Evolutionary conservation across 1,140 invertebrate genomes (phyloP).

Genomic region (Caenorhabditis remanei): DNA sequence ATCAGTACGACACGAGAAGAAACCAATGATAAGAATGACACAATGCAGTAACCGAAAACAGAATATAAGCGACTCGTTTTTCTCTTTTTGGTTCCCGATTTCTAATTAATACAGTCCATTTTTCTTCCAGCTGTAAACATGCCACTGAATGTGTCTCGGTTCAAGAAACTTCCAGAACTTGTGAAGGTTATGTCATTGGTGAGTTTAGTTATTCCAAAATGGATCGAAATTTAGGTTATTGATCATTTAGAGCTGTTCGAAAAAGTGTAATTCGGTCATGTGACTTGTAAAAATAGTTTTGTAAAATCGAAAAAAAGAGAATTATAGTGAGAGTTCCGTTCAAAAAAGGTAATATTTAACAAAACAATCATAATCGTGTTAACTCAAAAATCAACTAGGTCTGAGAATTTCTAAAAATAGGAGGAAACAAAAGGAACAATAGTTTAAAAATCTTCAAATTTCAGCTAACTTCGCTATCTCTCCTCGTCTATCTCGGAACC

Average conservation of each 20-base stretch:
- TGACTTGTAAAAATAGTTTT: no score
- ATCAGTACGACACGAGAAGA: neutral
- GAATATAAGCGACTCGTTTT: constrained; percentile 19
- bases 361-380: no score
- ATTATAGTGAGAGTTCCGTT: no score
- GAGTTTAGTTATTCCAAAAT: neutral
- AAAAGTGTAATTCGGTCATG: no score
- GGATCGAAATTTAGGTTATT: neutral
- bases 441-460: neutral
- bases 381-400: no score
- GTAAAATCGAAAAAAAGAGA: no score
- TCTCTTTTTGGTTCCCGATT: neutral
- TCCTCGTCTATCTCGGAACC: constrained; percentile 33
- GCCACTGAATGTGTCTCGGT: constrained; percentile 21
- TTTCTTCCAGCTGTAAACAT: neutral
- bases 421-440: no score
- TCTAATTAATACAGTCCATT: neutral
- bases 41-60: constrained; percentile 39
- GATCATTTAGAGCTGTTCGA: neutral
- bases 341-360: no score
- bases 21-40: constrained; percentile 17
- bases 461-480: neutral
- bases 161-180: constrained; percentile 32
- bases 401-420: no score
- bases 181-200: constrained; percentile 20